Conservation (phyloP, 2,797 vertebrate species). For the Poecile montanus region DNA sequence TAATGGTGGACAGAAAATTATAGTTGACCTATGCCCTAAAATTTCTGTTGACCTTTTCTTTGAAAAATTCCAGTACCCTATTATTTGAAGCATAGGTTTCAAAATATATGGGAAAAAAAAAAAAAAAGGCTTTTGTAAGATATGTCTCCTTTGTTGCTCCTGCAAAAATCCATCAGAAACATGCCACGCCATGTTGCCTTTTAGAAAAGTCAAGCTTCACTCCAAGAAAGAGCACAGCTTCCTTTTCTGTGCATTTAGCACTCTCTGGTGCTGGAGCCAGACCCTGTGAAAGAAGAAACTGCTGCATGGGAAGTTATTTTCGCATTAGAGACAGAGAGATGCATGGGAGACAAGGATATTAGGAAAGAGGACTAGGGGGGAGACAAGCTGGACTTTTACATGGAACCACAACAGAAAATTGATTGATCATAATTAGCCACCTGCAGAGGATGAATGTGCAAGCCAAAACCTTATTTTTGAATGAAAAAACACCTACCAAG, state of each 20-base stretch:
- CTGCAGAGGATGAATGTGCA: background rate
- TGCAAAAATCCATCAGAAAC: background rate
- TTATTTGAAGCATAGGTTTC: background rate
- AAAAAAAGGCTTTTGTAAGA: background rate
- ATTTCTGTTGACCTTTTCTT: background rate
- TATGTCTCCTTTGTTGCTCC: background rate
- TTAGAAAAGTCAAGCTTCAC: background rate
- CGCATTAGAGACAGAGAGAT: background rate
- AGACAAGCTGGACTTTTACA: background rate
- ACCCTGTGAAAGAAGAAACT: background rate
- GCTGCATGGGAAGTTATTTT: background rate
- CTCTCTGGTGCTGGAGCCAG: background rate
- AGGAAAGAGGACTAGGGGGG: accelerated
- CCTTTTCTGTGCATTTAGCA: background rate
- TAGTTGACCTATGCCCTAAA: background rate
- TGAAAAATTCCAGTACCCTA: background rate
- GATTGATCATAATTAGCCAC: background rate
- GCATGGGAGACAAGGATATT: accelerated
- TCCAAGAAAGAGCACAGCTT: background rate
- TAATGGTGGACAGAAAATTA: background rate
- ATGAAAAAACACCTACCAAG: background rate
- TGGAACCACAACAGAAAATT: background rate
- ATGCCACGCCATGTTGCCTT: accelerated
- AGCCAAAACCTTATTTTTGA: background rate
- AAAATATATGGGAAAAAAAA: background rate